These are phyloP conservation scores for Orchestes rusci DNA, from an alignment of 2,888 invertebrate species.

Conservation along the genomic window DNA sequence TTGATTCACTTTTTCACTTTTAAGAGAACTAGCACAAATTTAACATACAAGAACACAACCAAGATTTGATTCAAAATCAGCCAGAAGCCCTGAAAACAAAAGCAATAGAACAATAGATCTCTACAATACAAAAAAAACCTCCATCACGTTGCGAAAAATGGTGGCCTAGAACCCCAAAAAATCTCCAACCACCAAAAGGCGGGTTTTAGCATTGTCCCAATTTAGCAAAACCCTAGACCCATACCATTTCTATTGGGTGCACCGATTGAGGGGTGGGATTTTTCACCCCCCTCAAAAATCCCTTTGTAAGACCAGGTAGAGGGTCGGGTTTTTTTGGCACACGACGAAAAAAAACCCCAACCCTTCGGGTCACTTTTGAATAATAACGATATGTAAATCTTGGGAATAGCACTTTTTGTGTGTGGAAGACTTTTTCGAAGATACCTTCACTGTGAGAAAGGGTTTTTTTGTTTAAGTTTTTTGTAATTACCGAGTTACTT, in stretches of 20 bases:
- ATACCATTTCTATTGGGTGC: slow-evolving; percentile 26
- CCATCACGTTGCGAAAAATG: slow-evolving; percentile 10
- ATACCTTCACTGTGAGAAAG: slow-evolving; percentile 25
- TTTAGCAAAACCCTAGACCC: slow-evolving; percentile 30
- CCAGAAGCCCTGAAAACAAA: too few species aligned
- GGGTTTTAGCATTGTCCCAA: slow-evolving; percentile 33
- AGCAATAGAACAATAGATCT: too few species aligned
- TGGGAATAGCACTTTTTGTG: slow-evolving; percentile 29
- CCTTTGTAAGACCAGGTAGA: slow-evolving; percentile 17
- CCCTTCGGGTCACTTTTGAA: slow-evolving; percentile 29
- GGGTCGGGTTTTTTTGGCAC: slow-evolving; percentile 21
- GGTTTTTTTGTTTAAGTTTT: slow-evolving; percentile 21
- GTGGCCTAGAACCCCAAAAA: slow-evolving; percentile 12
- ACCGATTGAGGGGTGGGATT: slow-evolving; percentile 27
- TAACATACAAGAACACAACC: too few species aligned
- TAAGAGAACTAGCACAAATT: too few species aligned
- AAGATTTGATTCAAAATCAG: too few species aligned
- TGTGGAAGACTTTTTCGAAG: slow-evolving; percentile 24
- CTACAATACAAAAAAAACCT: too few species aligned
- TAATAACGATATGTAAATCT: slow-evolving; percentile 29
- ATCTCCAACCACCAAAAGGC: slow-evolving; percentile 22
- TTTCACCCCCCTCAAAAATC: too few species aligned
- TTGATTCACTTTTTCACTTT: too few species aligned
- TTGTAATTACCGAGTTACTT: slow-evolving; percentile 20
- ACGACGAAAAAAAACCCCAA: slow-evolving; percentile 25